Conservation (phyloP, 2,797 vertebrate genomes). For the Crocidura indochinensis region DNA sequence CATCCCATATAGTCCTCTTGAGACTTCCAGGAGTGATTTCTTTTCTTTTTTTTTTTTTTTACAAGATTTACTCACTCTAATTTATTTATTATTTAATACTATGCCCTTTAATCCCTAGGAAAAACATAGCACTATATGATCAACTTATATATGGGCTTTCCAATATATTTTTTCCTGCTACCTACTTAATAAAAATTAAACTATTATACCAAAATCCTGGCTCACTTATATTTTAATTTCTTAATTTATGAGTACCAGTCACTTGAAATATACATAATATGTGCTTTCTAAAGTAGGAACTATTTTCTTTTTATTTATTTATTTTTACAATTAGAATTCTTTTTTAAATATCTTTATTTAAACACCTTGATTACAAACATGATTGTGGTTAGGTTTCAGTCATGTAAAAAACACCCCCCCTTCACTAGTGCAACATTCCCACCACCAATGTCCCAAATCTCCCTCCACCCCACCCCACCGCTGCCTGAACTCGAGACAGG, state of each 20-base stretch:
- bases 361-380: too few species aligned
- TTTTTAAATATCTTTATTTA: too few species aligned
- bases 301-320: background rate
- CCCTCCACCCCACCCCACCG: too few species aligned
- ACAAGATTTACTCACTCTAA: background rate
- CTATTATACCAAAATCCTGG: background rate
- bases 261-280: background rate
- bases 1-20: too few species aligned
- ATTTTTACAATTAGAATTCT: too few species aligned
- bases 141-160: background rate
- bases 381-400: too few species aligned
- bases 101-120: background rate
- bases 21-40: too few species aligned
- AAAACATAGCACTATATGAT: background rate
- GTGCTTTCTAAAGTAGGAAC: background rate
- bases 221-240: background rate
- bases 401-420: too few species aligned
- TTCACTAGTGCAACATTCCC: too few species aligned
- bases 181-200: background rate
- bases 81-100: background rate
- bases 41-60: too few species aligned
- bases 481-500: too few species aligned
- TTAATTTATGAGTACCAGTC: background rate
- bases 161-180: background rate
- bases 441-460: too few species aligned